phyloP scores from a whole-genome alignment of 2,888 invertebrate genomes.

The Dromius quadrimaculatus region DNA sequence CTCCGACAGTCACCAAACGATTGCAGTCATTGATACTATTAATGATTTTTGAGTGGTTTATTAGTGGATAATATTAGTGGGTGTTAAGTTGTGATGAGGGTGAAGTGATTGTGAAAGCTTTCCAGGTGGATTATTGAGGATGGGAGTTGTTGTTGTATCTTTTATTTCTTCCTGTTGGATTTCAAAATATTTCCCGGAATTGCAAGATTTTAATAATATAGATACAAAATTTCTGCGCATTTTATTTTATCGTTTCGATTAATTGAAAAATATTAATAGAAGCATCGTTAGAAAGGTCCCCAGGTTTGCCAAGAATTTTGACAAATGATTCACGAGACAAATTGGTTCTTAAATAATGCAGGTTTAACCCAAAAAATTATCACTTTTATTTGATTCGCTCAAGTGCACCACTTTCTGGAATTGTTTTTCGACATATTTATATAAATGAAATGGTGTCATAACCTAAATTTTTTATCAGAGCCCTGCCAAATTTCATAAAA shows the following conservation, averaged over 20 bases:
- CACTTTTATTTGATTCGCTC: no score
- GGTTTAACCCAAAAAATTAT: no score
- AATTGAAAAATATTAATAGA: slow-evolving; percentile 29
- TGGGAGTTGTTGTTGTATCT: neutral
- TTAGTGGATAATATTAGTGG: slow-evolving; percentile 2
- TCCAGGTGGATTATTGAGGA: neutral
- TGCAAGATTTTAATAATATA: neutral
- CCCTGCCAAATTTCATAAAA: neutral
- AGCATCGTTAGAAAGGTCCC: neutral
- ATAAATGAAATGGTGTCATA: neutral
- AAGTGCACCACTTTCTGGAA: neutral
- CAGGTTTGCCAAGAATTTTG: slow-evolving; percentile 15
- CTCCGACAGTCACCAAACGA: neutral
- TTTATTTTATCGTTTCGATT: slow-evolving; percentile 6
- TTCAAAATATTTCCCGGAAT: neutral
- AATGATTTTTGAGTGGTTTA: neutral
- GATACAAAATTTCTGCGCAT: neutral
- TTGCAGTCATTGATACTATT: neutral
- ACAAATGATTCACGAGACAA: slow-evolving; percentile 3
- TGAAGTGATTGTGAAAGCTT: slow-evolving; percentile 4
- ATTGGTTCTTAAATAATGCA: no score
- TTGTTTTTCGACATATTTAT: neutral
- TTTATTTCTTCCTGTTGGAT: slow-evolving; percentile 10
- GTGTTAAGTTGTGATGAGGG: neutral
- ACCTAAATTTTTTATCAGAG: neutral